Evolutionary conservation across 2,888 invertebrate species (phyloP), one percentile per base, ranked within the genome.

Genomic region (Polietes domitor): DNA sequence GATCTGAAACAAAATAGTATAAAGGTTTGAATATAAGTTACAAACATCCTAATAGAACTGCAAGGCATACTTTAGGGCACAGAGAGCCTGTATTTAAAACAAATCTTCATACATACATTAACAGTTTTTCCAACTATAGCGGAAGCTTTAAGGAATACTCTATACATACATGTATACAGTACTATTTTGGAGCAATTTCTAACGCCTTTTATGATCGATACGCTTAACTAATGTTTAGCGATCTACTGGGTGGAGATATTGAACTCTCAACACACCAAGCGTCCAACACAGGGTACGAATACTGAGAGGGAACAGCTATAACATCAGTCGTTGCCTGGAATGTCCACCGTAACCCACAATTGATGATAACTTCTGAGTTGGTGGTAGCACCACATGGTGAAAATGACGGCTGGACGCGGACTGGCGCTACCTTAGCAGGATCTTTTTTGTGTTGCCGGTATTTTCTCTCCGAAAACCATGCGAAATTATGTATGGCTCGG

Each of bases 121-220:
- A n/a, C n/a, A 21, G 7, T 3, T 7, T 21, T 55, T 21, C 24
- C 21, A 15, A 77, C 81, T 77, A 43, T 84, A 85, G 87, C 87
- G 86, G 86, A 87, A 87, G 86, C 86, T 84, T 87, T 63, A 77
- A 84, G 71, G 80, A 84, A 85, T 76, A 85, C n/a, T 2, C 12
- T 47, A 47, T 47, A 41, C 32, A 32, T n/a, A n/a, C n/a, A 80
- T 77, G 81, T 86, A 80, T 83, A 80, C 85, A 80, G 78, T 81
- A 61, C 19, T 76, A 70, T 73, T 84, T 86, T 85, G 77, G 85
- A 82, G 84, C 85, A 86, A 87, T 87, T 87, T 87, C 87, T 87
- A 87, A 87, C 87, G 87, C 87, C 86, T 87, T 85, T 87, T 87
- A 85, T 80, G 86, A 87, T 86, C 85, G 85, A 87, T 86, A 86